Base-by-base conservation (phyloP, 2,888 invertebrate species). In the Scrobipalpa costella region DNA sequence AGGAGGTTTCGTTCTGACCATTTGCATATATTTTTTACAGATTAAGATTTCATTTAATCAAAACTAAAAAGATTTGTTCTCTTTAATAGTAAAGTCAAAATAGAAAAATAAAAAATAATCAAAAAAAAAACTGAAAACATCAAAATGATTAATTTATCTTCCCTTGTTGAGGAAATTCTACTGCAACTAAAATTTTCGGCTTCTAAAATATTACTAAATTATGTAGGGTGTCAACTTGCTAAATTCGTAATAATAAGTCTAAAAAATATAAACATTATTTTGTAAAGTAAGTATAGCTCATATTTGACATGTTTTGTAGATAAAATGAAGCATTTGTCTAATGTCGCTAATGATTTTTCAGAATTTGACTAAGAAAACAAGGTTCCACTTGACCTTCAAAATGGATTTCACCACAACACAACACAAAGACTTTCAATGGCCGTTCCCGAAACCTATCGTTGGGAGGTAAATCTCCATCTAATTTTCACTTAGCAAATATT, bases 381-480 rank as follows among this genome's bases (percentile, higher is more conserved):
- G 19, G 19, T 44, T 50, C n/a, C 9, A 13, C 6, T 44, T 50
- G 2, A 49, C 7, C 57, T 63, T n/a, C 64, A 77, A 67, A 66
- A 91, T 91, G 84, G 85, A 92, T 75, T 93, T 93, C 70, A 77
- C 80, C 66, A 91, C 93, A 7, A 86, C 84, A 36, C 85, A 82
- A 61, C 88, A 87, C 66, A 86, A 79, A 65, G 93, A 94, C 68
- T 94, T 84, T 72, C 88, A 86, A 73, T 94, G 94, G 94, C 94
- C 94, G 0, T 93, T 92, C 76, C 84, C 92, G 36, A 93, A 93
- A 69, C 93, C 93, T 0, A 72, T 94, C 5, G 78, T 92, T 52
- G 88, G 92, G 66, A 94, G 88, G 93, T 93, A 86, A 50, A 21
- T 34, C 11, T 27, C 44, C 52, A 38, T n/a, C 8, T 11, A 1